Conservation (phyloP, 2,797 vertebrate genomes). For the Dipus sagitta region DNA sequence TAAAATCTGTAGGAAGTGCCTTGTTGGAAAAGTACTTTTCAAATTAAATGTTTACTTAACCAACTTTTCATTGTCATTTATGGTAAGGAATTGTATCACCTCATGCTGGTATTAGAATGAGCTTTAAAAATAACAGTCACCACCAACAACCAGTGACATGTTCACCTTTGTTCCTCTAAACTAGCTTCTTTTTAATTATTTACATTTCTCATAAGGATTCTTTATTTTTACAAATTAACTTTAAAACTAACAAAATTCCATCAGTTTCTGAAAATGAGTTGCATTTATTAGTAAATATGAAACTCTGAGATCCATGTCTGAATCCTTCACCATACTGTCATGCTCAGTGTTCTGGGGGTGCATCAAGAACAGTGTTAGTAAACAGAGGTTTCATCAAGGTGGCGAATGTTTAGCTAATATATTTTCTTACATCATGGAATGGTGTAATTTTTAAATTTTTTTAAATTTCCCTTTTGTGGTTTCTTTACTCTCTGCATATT, state of each 20-base stretch:
- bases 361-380: neutral
- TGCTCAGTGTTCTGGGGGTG: neutral
- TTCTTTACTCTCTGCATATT: neutral
- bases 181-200: neutral
- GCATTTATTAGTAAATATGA: neutral
- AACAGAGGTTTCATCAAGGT: neutral
- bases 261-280: neutral
- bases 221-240: neutral
- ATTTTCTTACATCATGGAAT: neutral
- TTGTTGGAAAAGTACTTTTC: slow-evolving; percentile 42
- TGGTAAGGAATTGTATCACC: neutral
- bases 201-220: neutral
- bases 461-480: neutral
- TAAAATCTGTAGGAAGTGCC: slow-evolving; percentile 29
- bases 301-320: neutral
- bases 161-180: neutral
- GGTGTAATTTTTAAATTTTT: slow-evolving; percentile 18
- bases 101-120: neutral
- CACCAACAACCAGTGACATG: neutral
- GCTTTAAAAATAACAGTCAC: slow-evolving; percentile 23
- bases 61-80: slow-evolving; percentile 2
- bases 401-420: too few species aligned
- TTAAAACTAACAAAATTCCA: neutral
- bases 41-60: neutral
- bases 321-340: neutral